Evolutionary conservation across 2,888 invertebrate genomes (phyloP), one percentile per base, ranked within the genome.

Genomic region (Tribolium freemani): DNA sequence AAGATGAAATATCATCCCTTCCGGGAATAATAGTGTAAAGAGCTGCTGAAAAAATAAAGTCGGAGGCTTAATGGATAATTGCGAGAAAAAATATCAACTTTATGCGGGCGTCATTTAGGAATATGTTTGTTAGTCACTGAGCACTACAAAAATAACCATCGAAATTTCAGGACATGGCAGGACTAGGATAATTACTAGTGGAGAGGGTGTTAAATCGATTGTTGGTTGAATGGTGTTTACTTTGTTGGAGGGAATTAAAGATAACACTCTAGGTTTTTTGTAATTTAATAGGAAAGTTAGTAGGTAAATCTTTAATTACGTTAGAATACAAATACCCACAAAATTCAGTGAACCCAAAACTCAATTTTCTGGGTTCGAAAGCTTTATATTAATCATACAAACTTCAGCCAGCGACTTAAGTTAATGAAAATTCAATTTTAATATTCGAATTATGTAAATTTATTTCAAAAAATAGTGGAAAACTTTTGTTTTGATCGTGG

Each of bases 331-430:
- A 60, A 60, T 45, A 64, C 53, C 64, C 64, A 51, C 38, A 64
- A 51, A 64, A 64, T 53, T 63, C 53, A 38, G 31, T 64, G 16
- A 53, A 64, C 51, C 63, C 31, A 30, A 13, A 69, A 69, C 61
- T 69, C 61, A 61, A 69, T 70, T 70, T 64, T 48, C 69, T 54
- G 53, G 48, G 57, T 26, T 48, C 48, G 56, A 63, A 70, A 64
- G 44, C 44, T 70, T 51, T 54, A 60, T 54, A 61, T 70, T 63
- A 70, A 70, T 63, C 63, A 70, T 64, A 56, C 70, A 48, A 57
- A 46, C 44, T 54, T 66, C 44, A 66, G 13, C 21, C 11, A 6
- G 26, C 20, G 13, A 56, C 46, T 53, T 46, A 63, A 63, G 46
- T 21, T 63, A 56, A 67, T 48, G 48, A 68, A 58, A 58, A 68